These are phyloP conservation scores for Pseudorhombus dupliciocellatus DNA, from an alignment of 2,113 vertebrate genomes.

Conservation along the genomic window DNA sequence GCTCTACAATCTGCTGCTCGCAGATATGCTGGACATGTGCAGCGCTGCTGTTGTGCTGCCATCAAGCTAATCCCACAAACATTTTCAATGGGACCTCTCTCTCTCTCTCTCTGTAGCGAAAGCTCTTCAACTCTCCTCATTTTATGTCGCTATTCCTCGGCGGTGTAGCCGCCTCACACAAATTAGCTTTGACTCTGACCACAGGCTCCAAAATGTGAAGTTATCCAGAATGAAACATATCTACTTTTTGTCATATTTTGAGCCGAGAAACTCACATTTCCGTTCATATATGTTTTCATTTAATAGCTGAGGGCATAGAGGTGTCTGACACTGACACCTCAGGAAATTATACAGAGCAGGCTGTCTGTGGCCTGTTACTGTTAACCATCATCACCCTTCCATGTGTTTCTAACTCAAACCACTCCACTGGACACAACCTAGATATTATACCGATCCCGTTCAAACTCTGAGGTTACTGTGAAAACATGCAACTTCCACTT, in stretches of 20 bases:
- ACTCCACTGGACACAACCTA: slow-evolving; percentile 61
- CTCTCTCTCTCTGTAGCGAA: neutral
- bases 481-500: slow-evolving; percentile 35
- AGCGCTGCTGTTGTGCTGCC: slow-evolving; percentile 33
- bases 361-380: slow-evolving; percentile 56
- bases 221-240: slow-evolving; percentile 28
- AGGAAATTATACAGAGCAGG: slow-evolving; percentile 67
- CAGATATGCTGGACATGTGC: neutral
- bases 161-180: slow-evolving; percentile 5
- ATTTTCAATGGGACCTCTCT: neutral
- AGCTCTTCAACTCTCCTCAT: neutral
- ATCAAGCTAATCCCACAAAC: slow-evolving; percentile 39
- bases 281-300: slow-evolving; percentile 16
- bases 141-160: slow-evolving; percentile 11
- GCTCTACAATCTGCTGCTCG: neutral
- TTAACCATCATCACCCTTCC: slow-evolving; percentile 55
- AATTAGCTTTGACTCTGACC: slow-evolving; percentile 30
- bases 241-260: slow-evolving; percentile 17
- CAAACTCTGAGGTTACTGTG: slow-evolving; percentile 32
- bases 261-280: slow-evolving; percentile 21
- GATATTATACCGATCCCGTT: slow-evolving; percentile 29
- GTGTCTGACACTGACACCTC: slow-evolving; percentile 60
- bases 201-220: slow-evolving; percentile 6
- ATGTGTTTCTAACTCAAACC: slow-evolving; percentile 74
- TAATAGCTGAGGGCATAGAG: slow-evolving; percentile 29